Conservation (phyloP, 2,113 vertebrate species). For the Gnathonemus longibarbis region DNA sequence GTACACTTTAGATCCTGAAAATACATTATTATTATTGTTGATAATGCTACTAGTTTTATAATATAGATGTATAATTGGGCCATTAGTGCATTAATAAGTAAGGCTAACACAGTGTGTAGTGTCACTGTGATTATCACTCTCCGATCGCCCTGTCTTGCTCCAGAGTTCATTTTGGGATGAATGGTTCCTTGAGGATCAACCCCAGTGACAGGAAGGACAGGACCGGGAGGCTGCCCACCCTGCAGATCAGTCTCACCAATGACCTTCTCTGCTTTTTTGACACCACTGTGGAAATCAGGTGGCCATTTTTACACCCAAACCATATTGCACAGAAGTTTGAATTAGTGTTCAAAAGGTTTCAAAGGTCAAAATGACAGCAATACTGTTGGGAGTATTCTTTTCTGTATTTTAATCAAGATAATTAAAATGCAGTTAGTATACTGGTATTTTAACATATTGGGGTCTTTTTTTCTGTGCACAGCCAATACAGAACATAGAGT, state of each 20-base stretch:
- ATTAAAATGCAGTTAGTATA: neutral
- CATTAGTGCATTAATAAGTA: neutral
- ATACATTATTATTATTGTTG: neutral
- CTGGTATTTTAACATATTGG: neutral
- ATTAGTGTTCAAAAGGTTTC: neutral
- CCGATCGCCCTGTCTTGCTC: constrained; percentile 9
- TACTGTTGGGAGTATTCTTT: neutral
- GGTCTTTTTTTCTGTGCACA: neutral
- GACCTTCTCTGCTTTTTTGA: constrained; percentile 81
- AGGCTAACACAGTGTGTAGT: neutral
- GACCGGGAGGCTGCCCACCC: constrained; percentile 42
- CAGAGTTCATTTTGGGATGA: constrained; percentile 95
- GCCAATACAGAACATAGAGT: neutral
- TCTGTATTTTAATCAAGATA: neutral
- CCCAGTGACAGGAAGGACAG: constrained; percentile 48
- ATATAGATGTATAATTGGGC: constrained; percentile 34
- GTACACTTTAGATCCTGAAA: neutral
- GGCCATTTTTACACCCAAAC: constrained; percentile 37
- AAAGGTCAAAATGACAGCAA: neutral
- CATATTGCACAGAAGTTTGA: neutral
- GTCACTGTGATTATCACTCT: neutral
- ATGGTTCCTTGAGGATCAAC: constrained; percentile 81
- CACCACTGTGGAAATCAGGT: constrained; percentile 80
- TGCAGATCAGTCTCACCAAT: constrained; percentile 73
- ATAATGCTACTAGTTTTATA: neutral